A percentile compares a stretch with the other conserved stretches of the same genome.
Evolutionary conservation across 1,140 invertebrate species (phyloP).

Genomic region (Hypsibius dujardini): DNA sequence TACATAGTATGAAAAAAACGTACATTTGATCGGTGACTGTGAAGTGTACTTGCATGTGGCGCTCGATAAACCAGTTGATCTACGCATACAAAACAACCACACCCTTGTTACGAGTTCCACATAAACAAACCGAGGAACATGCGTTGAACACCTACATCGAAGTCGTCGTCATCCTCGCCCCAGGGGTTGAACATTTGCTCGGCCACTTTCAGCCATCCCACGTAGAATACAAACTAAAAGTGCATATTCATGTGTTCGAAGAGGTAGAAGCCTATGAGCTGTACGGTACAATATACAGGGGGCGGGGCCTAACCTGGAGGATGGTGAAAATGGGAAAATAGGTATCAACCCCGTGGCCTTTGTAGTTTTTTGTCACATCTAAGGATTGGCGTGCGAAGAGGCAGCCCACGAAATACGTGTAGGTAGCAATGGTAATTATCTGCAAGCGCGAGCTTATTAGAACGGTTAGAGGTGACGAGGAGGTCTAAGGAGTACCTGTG

Average conservation of each 20-base stretch:
- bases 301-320: conserved; percentile 12
- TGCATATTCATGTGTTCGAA: background rate
- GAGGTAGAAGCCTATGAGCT: background rate
- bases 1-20: background rate
- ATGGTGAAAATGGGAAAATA: conserved; percentile 23
- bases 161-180: conserved; percentile 30
- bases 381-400: conserved; percentile 23
- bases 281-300: background rate
- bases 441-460: conserved; percentile 20
- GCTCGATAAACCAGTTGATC: conserved; percentile 9
- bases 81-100: background rate
- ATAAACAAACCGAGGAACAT: too few species aligned
- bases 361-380: conserved; percentile 10
- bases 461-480: conserved; percentile 1
- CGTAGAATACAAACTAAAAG: conserved; percentile 24
- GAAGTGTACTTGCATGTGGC: conserved; percentile 9
- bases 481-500: conserved; percentile 23
- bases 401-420: conserved; percentile 24
- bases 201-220: conserved; percentile 30
- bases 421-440: conserved; percentile 21
- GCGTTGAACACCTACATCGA: conserved; percentile 23
- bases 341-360: conserved; percentile 20
- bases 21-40: conserved; percentile 2
- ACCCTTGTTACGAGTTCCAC: too few species aligned
- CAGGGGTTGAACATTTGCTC: conserved; percentile 29